Evolutionary conservation across 2,888 invertebrate species (phyloP), one percentile per base, ranked within the genome.

Genomic region (Rhagium mordax): DNA sequence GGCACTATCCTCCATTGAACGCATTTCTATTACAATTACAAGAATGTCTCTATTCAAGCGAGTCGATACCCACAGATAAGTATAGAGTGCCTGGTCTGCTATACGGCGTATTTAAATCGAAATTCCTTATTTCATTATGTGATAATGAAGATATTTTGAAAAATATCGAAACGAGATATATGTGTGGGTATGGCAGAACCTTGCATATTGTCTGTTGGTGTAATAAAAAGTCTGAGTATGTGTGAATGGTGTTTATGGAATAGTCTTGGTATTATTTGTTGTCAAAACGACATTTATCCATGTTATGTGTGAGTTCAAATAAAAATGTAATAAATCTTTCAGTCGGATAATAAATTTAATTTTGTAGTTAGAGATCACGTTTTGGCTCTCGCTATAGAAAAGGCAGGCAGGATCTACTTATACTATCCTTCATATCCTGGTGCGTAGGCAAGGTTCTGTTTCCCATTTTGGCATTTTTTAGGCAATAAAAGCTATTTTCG

Each of bases 111-210:
- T 61, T 61, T 61, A 55, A 69, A 75, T 75, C 57, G 73, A 65
- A 78, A 78, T 75, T 77, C 73, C 70, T 76, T 70, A 71, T 74
- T 72, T 75, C 77, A 78, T 78, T 78, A 78, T 78, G 78, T 78
- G 78, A 77, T 78, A 78, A 77, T 78, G 78, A 78, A 78, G 78
- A 76, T 70, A 77, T 41, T 41, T 41, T 13, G 41, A 41, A 41
- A 41, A 41, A 41, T 41, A 41, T n/a, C 41, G 4, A 41, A 51
- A 51, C 51, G 7, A 18, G 18, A 51, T 20, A 51, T 20, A 51
- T 13, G 8, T 13, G 13, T 51, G 51, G 51, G 51, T 51, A 51
- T 2, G 18, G 51, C 51, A 8, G 8, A 20, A 20, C 18, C 51
- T 51, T 51, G 51, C 20, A 20, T 51, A 41, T 41, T 41, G 41